Conservation (phyloP, 2,797 vertebrate species). For the Ispidina picta region DNA sequence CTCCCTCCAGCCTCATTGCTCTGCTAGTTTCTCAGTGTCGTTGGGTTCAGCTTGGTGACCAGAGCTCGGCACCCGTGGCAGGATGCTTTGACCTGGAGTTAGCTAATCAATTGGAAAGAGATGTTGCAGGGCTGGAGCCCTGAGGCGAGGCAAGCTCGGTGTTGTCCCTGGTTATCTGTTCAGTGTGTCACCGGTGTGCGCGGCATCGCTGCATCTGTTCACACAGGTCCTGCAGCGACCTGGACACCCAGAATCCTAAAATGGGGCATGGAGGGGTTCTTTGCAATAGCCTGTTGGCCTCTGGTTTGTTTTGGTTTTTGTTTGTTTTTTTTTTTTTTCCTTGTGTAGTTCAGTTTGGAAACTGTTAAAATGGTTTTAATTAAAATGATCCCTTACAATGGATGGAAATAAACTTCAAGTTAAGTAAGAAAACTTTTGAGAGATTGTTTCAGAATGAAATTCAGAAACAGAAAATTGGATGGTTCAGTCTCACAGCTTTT, state of each 20-base stretch:
- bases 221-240: accelerated
- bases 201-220: accelerated
- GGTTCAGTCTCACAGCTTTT: not conserved
- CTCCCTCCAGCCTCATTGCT: not conserved
- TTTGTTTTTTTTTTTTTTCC: not conserved
- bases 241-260: not conserved
- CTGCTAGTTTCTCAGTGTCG: not conserved
- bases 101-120: not conserved
- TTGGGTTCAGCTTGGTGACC: not conserved
- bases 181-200: accelerated
- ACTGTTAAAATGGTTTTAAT: not conserved
- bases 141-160: not conserved
- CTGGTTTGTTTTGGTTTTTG: not conserved
- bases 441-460: not conserved
- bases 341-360: not conserved
- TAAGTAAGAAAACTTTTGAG: not conserved
- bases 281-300: not conserved
- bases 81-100: not conserved
- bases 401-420: not conserved
- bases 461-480: not conserved
- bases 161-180: not conserved
- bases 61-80: not conserved
- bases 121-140: not conserved
- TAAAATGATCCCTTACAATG: accelerated
- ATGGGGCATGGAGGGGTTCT: not conserved